A percentile compares a stretch with the other conserved stretches of the same genome.
These are phyloP conservation scores for Halichoeres trimaculatus DNA, from an alignment of 2,113 vertebrate genomes.

Conservation along the genomic window DNA sequence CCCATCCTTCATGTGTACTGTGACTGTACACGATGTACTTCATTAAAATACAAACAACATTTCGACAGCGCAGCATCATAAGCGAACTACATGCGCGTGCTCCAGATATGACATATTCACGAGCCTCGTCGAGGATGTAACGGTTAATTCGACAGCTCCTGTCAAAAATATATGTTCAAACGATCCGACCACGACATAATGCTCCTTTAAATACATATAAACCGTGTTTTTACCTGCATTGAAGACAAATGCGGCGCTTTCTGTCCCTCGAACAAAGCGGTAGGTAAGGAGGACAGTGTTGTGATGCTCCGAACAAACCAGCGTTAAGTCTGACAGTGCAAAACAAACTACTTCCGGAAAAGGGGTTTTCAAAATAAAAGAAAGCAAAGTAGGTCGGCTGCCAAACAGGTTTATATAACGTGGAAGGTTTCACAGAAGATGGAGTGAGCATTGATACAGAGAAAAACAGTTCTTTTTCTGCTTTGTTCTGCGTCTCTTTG, in stretches of 20 bases:
- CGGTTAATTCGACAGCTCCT: background rate
- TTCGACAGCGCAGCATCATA: background rate
- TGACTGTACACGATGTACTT: background rate
- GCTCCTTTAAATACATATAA: background rate
- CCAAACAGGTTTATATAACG: background rate
- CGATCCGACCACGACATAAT: rapidly evolving
- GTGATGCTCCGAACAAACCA: conserved; percentile 60
- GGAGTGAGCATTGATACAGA: too few relatives aligned
- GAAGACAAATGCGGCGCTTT: conserved; percentile 54
- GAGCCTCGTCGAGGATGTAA: background rate
- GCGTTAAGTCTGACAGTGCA: rapidly evolving
- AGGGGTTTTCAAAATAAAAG: conserved; percentile 43
- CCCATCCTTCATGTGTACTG: rapidly evolving
- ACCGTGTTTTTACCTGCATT: conserved; percentile 67
- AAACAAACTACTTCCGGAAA: conserved; percentile 30
- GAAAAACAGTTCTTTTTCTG: too few relatives aligned
- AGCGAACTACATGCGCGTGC: background rate
- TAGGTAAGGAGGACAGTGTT: conserved; percentile 51
- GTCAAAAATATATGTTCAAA: background rate
- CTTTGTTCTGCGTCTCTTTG: too few relatives aligned
- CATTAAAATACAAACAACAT: background rate
- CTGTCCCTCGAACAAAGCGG: conserved; percentile 57
- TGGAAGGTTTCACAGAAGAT: too few relatives aligned
- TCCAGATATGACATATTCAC: conserved; percentile 10
- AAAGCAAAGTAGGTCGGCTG: too few relatives aligned